Percentiles rank a stretch among this genome's conserved stretches.
Conservation (phyloP, 2,888 invertebrate genomes). For the Temnothorax unifasciatus region DNA sequence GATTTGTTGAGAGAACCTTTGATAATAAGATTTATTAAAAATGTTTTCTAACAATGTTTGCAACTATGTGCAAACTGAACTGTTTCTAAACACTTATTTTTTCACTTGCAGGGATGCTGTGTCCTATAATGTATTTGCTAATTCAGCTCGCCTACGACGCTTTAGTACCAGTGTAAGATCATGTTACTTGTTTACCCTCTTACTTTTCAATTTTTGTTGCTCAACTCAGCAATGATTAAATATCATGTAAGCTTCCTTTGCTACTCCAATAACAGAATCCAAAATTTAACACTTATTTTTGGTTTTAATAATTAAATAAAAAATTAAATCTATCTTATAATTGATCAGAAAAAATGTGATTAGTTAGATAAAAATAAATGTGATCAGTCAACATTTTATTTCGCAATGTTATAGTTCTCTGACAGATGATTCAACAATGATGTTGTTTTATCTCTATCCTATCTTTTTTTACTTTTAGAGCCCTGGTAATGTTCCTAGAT, state of each 20-base stretch:
- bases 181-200: slow-evolving; percentile 26
- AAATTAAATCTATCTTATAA: not conserved
- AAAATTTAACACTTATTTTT: slow-evolving; percentile 12
- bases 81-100: slow-evolving; percentile 29
- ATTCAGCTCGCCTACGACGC: slow-evolving; percentile 92
- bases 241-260: not conserved
- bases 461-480: slow-evolving; percentile 82
- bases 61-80: not conserved
- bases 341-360: not conserved
- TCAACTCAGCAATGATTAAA: not conserved
- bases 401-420: not conserved
- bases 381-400: not conserved
- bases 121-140: slow-evolving; percentile 91
- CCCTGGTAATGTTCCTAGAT: slow-evolving; percentile 88
- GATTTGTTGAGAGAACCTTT: not conserved
- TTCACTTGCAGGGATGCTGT: slow-evolving; percentile 89
- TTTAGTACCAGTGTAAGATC: slow-evolving; percentile 95
- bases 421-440: not conserved
- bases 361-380: not conserved
- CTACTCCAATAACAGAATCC: not conserved
- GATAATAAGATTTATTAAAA: not conserved
- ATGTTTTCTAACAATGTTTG: slow-evolving; percentile 11
- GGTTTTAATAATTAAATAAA: not conserved
- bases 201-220: slow-evolving; percentile 28
- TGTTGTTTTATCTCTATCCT: not conserved